A percentile compares a stretch with the other conserved stretches of the same genome.
phyloP scores from a whole-genome alignment of 2,888 invertebrate species.

The Pristionchus exspectatus region DNA sequence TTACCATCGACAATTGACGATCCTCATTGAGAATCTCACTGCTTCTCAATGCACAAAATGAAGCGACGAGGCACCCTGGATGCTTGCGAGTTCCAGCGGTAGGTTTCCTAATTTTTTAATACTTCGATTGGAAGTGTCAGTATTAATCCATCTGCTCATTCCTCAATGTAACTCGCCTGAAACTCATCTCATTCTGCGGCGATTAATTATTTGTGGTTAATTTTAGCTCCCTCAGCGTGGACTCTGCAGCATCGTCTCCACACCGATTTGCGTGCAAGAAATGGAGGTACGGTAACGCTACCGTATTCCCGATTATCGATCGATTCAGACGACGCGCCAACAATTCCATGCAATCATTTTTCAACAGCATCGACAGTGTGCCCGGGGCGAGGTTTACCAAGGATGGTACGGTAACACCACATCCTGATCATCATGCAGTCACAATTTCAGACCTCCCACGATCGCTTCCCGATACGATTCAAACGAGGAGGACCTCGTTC shows the following conservation, averaged over 20 bases:
- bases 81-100: slow-evolving; percentile 17
- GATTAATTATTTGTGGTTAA: neutral
- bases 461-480: neutral
- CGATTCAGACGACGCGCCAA: slow-evolving; percentile 31
- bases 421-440: neutral
- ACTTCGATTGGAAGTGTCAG: too few species aligned
- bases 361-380: slow-evolving; percentile 4
- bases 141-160: neutral
- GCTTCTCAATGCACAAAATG: neutral
- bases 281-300: slow-evolving; percentile 36
- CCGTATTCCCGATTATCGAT: neutral
- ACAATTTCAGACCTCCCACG: neutral
- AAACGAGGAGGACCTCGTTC: slow-evolving; percentile 4
- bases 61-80: slow-evolving; percentile 18
- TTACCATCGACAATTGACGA: neutral
- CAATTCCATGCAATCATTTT: slow-evolving; percentile 23
- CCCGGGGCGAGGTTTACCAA: neutral
- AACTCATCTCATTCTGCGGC: neutral
- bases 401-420: slow-evolving; percentile 7
- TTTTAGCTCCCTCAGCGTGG: neutral
- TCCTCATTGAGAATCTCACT: neutral
- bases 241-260: neutral
- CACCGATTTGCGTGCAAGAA: neutral
- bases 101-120: too few species aligned
- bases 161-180: neutral